phyloP scores from a whole-genome alignment of 2,888 invertebrate species.

The Drosophila suboccidentalis region DNA sequence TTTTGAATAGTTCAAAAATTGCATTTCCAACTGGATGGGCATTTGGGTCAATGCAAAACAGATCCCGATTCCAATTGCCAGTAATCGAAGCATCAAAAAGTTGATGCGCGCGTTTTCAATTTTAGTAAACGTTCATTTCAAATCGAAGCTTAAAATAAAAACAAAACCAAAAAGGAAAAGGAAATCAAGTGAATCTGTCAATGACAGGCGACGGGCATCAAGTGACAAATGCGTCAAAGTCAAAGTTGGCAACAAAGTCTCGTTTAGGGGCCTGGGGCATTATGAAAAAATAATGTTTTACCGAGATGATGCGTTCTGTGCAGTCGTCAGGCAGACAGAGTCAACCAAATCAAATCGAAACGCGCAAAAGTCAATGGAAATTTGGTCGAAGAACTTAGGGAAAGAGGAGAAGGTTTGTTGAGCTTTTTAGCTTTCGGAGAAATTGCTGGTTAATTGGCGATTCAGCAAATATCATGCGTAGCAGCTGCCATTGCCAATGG shows the following conservation, averaged over 20 bases:
- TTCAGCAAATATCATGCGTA: conserved; percentile 69
- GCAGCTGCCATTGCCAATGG: conserved; percentile 17
- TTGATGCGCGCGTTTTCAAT: conserved; percentile 20
- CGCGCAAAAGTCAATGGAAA: conserved; percentile 45
- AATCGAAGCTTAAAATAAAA: conserved; percentile 23
- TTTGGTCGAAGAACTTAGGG: neutral
- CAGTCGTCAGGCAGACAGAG: conserved; percentile 45
- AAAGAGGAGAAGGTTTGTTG: neutral
- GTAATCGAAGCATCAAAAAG: conserved; percentile 32
- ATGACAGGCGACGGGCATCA: conserved; percentile 30
- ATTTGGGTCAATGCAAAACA: conserved; percentile 50
- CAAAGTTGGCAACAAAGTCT: conserved; percentile 36
- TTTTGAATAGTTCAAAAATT: conserved; percentile 26
- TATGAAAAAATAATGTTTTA: conserved; percentile 38
- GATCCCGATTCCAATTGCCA: conserved; percentile 31
- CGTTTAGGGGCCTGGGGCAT: conserved; percentile 14
- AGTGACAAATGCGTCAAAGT: conserved; percentile 60
- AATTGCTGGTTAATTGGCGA: conserved; percentile 79
- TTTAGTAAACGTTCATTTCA: conserved; percentile 34
- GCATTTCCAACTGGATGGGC: conserved; percentile 44
- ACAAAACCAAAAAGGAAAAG: neutral
- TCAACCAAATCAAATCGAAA: conserved; percentile 24
- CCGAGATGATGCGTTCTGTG: conserved; percentile 21
- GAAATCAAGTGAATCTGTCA: conserved; percentile 40
- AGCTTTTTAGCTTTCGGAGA: conserved; percentile 34